These are phyloP conservation scores for Folsomia manolachei DNA, from an alignment of 2,888 invertebrate species.

Conservation along the genomic window DNA sequence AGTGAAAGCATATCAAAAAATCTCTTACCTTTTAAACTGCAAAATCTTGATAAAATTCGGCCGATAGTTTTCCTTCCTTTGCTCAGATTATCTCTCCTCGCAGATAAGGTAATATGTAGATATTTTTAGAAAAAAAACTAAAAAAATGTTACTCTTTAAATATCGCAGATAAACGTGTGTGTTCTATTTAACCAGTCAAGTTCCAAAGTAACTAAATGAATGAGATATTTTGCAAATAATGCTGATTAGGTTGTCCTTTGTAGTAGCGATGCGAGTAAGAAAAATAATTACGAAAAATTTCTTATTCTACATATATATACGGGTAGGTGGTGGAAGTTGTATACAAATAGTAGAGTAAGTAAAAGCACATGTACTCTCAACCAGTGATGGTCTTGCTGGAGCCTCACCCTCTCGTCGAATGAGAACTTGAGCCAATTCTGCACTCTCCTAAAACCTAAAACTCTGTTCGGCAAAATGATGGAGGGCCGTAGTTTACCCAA, in stretches of 20 bases:
- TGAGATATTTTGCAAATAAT: background rate
- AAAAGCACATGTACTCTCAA: constrained; percentile 3
- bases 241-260: background rate
- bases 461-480: no score
- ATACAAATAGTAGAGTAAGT: background rate
- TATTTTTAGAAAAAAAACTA: background rate
- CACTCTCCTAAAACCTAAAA: no score
- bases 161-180: background rate
- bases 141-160: background rate
- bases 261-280: background rate
- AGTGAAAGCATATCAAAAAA: background rate
- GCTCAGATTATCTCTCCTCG: background rate
- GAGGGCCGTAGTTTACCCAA: no score
- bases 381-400: constrained; percentile 12
- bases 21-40: background rate
- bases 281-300: background rate
- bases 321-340: background rate
- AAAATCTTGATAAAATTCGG: background rate
- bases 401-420: constrained; percentile 18
- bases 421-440: background rate
- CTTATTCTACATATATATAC: background rate
- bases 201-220: background rate
- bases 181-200: background rate
- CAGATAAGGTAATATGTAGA: no score
- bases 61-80: background rate